These are phyloP conservation scores for Melolontha melolontha DNA, from an alignment of 2,888 invertebrate genomes.

Conservation along the genomic window DNA sequence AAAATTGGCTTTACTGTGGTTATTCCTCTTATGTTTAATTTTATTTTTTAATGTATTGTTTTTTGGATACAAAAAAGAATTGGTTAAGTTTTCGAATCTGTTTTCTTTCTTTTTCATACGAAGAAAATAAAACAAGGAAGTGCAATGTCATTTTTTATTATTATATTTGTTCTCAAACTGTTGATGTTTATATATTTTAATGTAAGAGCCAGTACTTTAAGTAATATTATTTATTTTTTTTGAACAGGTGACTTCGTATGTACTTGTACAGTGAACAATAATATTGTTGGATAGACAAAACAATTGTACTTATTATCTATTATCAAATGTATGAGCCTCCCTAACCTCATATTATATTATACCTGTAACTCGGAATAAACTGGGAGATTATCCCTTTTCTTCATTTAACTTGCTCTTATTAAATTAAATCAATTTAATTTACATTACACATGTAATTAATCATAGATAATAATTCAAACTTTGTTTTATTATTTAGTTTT, in stretches of 20 bases:
- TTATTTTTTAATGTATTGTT: constrained; percentile 32
- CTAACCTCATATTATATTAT: constrained; percentile 7
- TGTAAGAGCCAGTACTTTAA: constrained; percentile 67
- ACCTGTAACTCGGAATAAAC: constrained; percentile 27
- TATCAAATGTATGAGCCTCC: constrained; percentile 38
- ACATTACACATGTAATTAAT: neutral
- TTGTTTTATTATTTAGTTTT: no score
- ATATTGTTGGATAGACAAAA: constrained; percentile 48
- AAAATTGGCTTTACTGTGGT: constrained; percentile 50
- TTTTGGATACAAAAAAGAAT: constrained; percentile 15
- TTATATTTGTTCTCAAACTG: constrained; percentile 63
- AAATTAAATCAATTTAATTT: neutral
- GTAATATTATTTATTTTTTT: constrained; percentile 64
- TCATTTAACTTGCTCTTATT: neutral
- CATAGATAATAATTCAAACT: neutral
- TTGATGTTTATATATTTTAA: constrained; percentile 67
- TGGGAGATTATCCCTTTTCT: constrained; percentile 36
- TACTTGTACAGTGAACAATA: constrained; percentile 58
- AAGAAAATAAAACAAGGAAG: constrained; percentile 22
- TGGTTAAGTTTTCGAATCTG: constrained; percentile 33
- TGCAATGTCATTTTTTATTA: constrained; percentile 51
- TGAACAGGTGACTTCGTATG: constrained; percentile 50
- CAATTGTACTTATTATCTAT: constrained; percentile 48
- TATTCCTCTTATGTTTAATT: constrained; percentile 24
- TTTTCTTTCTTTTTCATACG: constrained; percentile 13